Evolutionary conservation across 2,113 vertebrate species (phyloP), one percentile per base, ranked within the genome.

Genomic region (Perognathus longimembris): DNA sequence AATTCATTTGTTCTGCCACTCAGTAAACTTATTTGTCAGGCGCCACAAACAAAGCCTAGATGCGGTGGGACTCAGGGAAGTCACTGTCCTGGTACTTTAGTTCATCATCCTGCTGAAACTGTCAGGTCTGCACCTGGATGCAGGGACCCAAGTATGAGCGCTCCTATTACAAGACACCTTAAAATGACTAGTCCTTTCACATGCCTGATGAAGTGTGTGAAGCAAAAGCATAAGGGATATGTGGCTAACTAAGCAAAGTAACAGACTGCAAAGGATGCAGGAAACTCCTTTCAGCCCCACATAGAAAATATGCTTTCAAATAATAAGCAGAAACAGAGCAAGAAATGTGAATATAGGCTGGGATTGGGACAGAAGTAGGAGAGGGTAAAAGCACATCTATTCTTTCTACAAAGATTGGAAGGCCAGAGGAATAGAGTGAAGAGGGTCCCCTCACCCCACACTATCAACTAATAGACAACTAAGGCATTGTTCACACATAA

Each of bases 31-130:
- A 28, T 4, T 28, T 2, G 63, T 9, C 11, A 76, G 7, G 30
- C 90, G 73, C 9, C 24, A 89, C 17, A 69, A 86, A 59, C 15
- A 84, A 24, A 88, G 69, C 22, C 45, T 45, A 45, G 45, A 45
- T 45, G 45, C 9, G 45, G 12, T 45, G 45, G 45, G 45, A 45
- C 45, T 45, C 45, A 45, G 45, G 45, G 45, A 45, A 45, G 12
- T 45, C 45, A 45, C 77, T 59, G 34, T 32, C 40, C 24, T 88
- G 30, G 66, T n/a, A 28, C 70, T 74, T 71, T 30, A 26, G 40
- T 32, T 26, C 59, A 81, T 14, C 80, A 61, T 38, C 42, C 79
- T 91, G 75, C 71, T 91, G 34, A 85, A 66, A 82, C 79, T 83
- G 42, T 57, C 28, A 40, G 42, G 78, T 17, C 59, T 1, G 3